phyloP scores from a whole-genome alignment of 2,797 vertebrate species.

The Pteropus rufus region DNA sequence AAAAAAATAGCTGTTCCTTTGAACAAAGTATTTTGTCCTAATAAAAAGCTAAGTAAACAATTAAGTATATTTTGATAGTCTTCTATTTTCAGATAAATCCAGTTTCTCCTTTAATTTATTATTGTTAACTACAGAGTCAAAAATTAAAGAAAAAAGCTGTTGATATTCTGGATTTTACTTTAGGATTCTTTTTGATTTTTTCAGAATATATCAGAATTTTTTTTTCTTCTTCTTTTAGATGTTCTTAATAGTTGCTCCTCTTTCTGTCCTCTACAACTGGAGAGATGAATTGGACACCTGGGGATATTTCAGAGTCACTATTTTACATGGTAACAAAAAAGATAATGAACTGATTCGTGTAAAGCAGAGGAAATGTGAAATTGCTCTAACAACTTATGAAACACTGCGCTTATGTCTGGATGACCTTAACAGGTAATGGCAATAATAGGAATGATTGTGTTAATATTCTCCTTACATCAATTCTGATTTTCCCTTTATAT shows the following conservation, averaged over 20 bases:
- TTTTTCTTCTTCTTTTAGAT: constrained; percentile 80
- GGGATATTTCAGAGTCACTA: constrained; percentile 91
- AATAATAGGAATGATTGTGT: neutral
- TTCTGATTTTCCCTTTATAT: neutral
- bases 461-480: neutral
- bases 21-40: neutral
- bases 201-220: neutral
- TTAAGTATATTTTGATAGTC: neutral
- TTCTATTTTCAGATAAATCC: neutral
- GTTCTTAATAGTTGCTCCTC: constrained; percentile 95
- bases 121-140: neutral
- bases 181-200: neutral
- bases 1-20: neutral
- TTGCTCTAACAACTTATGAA: constrained; percentile 95
- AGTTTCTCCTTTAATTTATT: neutral
- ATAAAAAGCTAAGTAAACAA: neutral
- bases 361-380: constrained; percentile 91
- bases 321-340: constrained; percentile 93
- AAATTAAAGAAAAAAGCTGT: neutral
- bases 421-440: constrained; percentile 92
- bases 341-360: constrained; percentile 90
- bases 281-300: constrained; percentile 96
- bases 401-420: constrained; percentile 91
- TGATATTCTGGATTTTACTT: constrained; percentile 37
- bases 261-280: constrained; percentile 98